Conservation (phyloP, 2,113 vertebrate species). For the Nanorana parkeri region DNA sequence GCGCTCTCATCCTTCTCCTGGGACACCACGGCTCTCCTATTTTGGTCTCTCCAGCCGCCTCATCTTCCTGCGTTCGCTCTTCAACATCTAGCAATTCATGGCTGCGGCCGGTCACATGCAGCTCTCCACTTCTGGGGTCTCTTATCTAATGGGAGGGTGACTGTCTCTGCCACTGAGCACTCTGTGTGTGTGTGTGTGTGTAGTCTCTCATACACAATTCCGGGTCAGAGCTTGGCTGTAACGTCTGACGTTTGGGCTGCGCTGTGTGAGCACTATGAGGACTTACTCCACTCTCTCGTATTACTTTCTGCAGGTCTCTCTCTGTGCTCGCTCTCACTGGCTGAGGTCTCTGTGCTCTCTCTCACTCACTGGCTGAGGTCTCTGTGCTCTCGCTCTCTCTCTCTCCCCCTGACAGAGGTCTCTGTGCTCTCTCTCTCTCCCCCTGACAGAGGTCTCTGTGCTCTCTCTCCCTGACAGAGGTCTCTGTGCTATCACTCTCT, state of each 20-base stretch:
- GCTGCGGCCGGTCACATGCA: not conserved
- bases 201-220: not conserved
- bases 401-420: not conserved
- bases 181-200: not conserved
- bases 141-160: not conserved
- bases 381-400: not conserved
- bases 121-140: not conserved
- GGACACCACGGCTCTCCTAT: not conserved
- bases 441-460: not conserved
- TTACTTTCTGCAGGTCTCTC: not conserved
- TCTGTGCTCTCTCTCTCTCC: not conserved
- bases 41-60: not conserved
- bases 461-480: not conserved
- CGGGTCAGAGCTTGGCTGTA: too few species aligned
- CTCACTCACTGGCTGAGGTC: not conserved
- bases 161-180: not conserved
- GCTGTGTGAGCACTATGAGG: too few species aligned
- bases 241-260: too few species aligned
- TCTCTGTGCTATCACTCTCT: not conserved
- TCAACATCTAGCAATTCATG: not conserved
- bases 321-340: not conserved
- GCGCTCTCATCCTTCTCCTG: constrained; percentile 2
- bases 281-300: not conserved
- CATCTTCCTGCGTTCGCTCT: not conserved
- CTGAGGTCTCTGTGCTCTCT: not conserved